phyloP scores from a whole-genome alignment of 2,888 invertebrate species.

The Cheilosia scutellata region DNA sequence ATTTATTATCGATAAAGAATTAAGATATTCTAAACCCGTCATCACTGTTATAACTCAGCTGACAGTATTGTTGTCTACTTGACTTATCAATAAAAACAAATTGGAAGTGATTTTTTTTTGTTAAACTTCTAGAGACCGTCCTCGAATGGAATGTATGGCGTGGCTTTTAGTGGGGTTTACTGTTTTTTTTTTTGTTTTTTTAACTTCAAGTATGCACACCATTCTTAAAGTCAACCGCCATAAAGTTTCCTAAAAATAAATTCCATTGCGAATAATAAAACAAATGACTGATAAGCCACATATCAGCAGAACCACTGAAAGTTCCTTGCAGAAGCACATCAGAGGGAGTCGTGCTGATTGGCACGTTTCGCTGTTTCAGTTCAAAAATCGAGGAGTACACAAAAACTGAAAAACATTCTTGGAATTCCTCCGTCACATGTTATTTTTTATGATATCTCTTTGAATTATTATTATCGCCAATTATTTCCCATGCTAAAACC shows the following conservation, averaged over 20 bases:
- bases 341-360: constrained; percentile 11
- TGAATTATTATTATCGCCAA: constrained; percentile 30
- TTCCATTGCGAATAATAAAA: background rate
- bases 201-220: background rate
- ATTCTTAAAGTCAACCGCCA: constrained; percentile 3
- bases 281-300: constrained; percentile 10
- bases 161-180: background rate
- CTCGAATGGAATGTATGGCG: constrained; percentile 58
- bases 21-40: constrained; percentile 38
- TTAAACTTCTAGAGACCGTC: constrained; percentile 38
- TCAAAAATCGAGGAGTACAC: background rate
- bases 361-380: constrained; percentile 20
- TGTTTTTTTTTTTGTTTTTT: constrained; percentile 10
- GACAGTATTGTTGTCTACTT: constrained; percentile 13
- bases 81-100: constrained; percentile 46
- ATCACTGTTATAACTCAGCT: constrained; percentile 33
- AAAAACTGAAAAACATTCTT: constrained; percentile 16
- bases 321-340: background rate
- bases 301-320: background rate
- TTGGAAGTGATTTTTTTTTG: constrained; percentile 26
- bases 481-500: constrained; percentile 24
- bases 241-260: constrained; percentile 28
- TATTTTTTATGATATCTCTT: constrained; percentile 17
- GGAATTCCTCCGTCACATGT: constrained; percentile 47
- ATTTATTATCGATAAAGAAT: constrained; percentile 40